Base-by-base conservation (phyloP, 2,797 vertebrate species). In the Enteromius afrohamiltoni region DNA sequence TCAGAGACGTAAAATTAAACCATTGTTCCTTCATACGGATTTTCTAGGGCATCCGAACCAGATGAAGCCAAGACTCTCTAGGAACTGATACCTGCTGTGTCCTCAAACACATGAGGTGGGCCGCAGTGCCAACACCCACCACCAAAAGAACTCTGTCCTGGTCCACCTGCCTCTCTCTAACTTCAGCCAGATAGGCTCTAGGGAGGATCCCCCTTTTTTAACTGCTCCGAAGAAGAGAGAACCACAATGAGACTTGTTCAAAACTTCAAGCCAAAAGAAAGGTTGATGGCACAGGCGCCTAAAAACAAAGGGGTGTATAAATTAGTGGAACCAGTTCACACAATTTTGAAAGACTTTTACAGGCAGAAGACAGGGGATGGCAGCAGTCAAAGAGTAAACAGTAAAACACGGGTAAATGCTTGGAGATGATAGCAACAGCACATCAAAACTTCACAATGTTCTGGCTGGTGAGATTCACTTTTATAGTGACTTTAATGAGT, bases 41-140 rank as follows among this genome's bases (percentile, higher is more conserved):
- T 67, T 55, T 83, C 85, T 62, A 93, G 93, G 86, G 0, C 91
- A 93, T 1, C 81, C 93, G 77, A 83, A 87, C 83, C 91, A 94
- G 90, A 92, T 94, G 89, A 93, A 91, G 80, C 64, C 85, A 92
- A 88, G 86, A 64, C 83, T 29, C 85, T 90, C 83, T 89, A 89
- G 80, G 91, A 93, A 90, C 91, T 93, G 88, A 87, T 93, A 55
- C 93, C 93, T 77, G 88, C 89, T 53, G 87, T 91, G 86, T 95
- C 92, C 92, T 91, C 91, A 31, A 92, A 94, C 92, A 94, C 92
- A 88, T 93, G 93, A 94, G 93, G 91, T 92, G 89, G 88, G 91
- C 37, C 34, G 42, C 6, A 65, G 29, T 70, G 42, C 34, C 65
- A 69, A 17, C 74, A 23, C n/a, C 14, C 58, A 60, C 37, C 67